Evolutionary conservation across 1,140 invertebrate species (phyloP).

Genomic region (Vanessa atalanta): DNA sequence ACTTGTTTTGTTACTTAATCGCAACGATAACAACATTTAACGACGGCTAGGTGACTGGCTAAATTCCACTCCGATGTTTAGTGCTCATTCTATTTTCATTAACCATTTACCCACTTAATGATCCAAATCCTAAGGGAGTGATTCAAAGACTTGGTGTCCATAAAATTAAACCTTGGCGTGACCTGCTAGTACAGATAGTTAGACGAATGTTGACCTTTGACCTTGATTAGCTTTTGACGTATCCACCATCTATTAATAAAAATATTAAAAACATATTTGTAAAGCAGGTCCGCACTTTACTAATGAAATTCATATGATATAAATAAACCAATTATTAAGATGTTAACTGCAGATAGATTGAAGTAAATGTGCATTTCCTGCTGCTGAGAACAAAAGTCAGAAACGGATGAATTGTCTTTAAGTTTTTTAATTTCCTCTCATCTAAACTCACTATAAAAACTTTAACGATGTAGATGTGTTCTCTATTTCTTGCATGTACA

Average conservation of each 20-base stretch:
- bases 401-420: too few relatives aligned
- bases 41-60: conserved; percentile 79
- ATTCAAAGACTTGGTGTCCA: conserved; percentile 68
- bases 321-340: too few relatives aligned
- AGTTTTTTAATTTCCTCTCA: too few relatives aligned
- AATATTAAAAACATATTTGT: too few relatives aligned
- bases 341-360: too few relatives aligned
- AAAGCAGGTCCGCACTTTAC: too few relatives aligned
- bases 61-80: conserved; percentile 79
- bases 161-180: conserved; percentile 76
- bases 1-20: conserved; percentile 80
- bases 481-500: too few relatives aligned
- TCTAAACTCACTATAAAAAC: too few relatives aligned
- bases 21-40: conserved; percentile 78
- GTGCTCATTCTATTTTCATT: conserved; percentile 80
- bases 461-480: too few relatives aligned
- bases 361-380: too few relatives aligned
- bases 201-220: conserved; percentile 8
- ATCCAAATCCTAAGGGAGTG: conserved; percentile 73
- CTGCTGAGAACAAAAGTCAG: too few relatives aligned
- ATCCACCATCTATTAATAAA: neutral
- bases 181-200: conserved; percentile 45
- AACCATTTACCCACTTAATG: conserved; percentile 80
- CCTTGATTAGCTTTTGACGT: conserved; percentile 8
- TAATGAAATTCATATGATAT: too few relatives aligned